A percentile compares a stretch with the other conserved stretches of the same genome.
phyloP scores from a whole-genome alignment of 2,113 vertebrate species.

The Oncorhynchus gorbuscha region DNA sequence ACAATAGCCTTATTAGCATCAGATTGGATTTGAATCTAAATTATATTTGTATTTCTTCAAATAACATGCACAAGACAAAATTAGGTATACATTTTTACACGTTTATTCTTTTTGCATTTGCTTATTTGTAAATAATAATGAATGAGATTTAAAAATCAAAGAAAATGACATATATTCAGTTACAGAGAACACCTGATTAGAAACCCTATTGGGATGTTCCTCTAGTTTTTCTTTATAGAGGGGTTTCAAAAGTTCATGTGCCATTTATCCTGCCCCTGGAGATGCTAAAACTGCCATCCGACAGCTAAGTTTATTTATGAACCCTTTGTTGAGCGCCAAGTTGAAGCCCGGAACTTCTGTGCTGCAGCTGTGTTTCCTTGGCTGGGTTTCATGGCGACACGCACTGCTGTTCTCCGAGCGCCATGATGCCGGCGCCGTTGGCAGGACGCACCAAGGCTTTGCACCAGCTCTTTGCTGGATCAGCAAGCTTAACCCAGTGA shows the following conservation, averaged over 20 bases:
- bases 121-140: not conserved
- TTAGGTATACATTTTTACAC: not conserved
- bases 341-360: slow-evolving; percentile 77
- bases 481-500: slow-evolving; percentile 94
- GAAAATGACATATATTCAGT: too few species aligned
- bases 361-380: slow-evolving; percentile 85
- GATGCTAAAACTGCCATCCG: slow-evolving; percentile 38
- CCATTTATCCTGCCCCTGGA: slow-evolving; percentile 44
- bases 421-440: slow-evolving; percentile 86
- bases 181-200: not conserved
- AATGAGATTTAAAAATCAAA: not conserved
- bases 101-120: not conserved
- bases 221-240: not conserved
- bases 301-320: slow-evolving; percentile 61
- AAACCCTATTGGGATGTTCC: slow-evolving; percentile 25
- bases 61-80: not conserved
- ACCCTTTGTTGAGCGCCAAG: slow-evolving; percentile 64
- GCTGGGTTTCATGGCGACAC: slow-evolving; percentile 83
- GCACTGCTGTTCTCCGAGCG: slow-evolving; percentile 87
- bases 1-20: not conserved
- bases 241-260: slow-evolving; percentile 35
- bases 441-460: slow-evolving; percentile 82
- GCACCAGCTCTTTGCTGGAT: slow-evolving; percentile 90
- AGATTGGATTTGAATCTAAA: not conserved
- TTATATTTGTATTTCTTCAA: not conserved